Evolutionary conservation across 2,797 vertebrate genomes (phyloP).

Genomic region (Tragelaphus oryx): DNA sequence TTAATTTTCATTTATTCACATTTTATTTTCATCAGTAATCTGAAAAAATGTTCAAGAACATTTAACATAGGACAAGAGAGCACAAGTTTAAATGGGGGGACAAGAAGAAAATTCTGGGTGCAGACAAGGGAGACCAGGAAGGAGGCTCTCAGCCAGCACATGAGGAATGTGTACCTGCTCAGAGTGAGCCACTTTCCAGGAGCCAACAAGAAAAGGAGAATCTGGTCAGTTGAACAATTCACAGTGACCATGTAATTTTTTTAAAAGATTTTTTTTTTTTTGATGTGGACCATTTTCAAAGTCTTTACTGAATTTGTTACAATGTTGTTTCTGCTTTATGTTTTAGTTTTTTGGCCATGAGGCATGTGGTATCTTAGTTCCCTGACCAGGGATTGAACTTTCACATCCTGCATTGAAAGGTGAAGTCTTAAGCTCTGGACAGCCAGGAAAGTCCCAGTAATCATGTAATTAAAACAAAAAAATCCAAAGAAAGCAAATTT

Average conservation of each 20-base stretch:
- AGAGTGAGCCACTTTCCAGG: neutral
- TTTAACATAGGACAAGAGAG: neutral
- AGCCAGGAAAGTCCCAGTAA: neutral
- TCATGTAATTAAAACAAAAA: neutral
- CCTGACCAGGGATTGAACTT: neutral
- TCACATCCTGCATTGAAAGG: neutral
- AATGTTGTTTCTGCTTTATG: neutral
- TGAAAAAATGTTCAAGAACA: neutral
- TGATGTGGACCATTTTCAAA: neutral
- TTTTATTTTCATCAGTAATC: neutral
- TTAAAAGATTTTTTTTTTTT: neutral
- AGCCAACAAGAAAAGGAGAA: neutral
- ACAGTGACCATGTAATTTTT: neutral
- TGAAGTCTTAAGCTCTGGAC: neutral
- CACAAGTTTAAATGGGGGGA: neutral
- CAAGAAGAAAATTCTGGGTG: neutral
- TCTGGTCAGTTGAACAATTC: neutral
- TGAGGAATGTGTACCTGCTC: neutral
- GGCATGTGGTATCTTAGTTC: neutral
- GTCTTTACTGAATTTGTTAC: neutral
- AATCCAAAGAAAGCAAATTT: neutral
- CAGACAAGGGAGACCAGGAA: neutral
- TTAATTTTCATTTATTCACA: neutral
- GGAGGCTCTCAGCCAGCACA: neutral
- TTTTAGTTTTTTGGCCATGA: neutral